Percentiles rank a stretch among this genome's conserved stretches.
Conservation (phyloP, 2,113 vertebrate genomes). For the Climacteris rufus region DNA sequence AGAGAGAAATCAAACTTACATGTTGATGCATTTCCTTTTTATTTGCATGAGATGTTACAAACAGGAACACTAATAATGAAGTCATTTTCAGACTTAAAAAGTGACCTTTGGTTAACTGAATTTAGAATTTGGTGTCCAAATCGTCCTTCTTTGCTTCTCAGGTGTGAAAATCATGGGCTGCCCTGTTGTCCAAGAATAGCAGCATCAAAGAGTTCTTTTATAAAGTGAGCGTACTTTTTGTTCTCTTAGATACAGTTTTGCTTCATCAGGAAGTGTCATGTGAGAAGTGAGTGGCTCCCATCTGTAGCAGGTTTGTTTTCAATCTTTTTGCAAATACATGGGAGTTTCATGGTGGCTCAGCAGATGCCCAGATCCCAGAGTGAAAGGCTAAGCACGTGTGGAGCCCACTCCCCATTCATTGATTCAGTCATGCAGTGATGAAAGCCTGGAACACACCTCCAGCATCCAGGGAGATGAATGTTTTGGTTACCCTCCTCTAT, state of each 20-base stretch:
- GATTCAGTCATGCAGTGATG: neutral
- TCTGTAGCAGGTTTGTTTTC: neutral
- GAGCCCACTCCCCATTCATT: neutral
- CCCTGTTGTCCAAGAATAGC: neutral
- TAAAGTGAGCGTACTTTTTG: neutral
- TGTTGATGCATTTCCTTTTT: neutral
- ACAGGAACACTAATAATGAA: neutral
- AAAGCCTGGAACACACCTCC: neutral
- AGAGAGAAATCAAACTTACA: fast-evolving
- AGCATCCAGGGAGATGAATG: neutral
- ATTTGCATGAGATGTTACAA: neutral
- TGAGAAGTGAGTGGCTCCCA: neutral
- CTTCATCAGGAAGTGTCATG: neutral
- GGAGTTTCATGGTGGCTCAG: neutral
- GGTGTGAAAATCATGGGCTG: neutral
- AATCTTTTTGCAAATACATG: fast-evolving
- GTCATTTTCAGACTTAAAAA: neutral
- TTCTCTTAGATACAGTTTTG: neutral
- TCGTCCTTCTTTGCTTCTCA: fast-evolving
- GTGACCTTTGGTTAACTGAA: neutral
- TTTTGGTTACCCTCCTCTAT: neutral
- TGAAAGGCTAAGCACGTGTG: neutral
- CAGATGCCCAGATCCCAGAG: neutral
- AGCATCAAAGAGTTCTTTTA: neutral
- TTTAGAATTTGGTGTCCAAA: neutral